Evolutionary conservation across 2,113 vertebrate genomes (phyloP).

Genomic region (Paracanthobrama guichenoti): DNA sequence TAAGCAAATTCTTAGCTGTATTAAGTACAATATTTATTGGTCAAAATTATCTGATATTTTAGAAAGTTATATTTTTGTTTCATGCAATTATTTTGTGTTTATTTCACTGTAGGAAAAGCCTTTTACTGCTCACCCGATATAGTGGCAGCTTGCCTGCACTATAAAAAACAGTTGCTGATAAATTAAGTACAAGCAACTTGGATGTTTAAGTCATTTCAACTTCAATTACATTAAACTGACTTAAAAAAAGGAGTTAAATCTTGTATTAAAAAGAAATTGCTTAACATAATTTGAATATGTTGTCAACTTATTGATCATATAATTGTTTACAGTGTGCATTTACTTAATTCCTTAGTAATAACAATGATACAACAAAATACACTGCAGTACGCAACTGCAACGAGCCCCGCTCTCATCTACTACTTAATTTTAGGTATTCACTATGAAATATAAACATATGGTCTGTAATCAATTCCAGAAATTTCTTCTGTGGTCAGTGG

Average conservation of each 20-base stretch:
- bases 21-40: not conserved
- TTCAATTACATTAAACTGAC: too few relatives aligned
- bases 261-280: too few relatives aligned
- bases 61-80: not conserved
- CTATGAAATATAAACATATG: constrained; percentile 42
- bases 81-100: not conserved
- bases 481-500: constrained; percentile 66
- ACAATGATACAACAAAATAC: too few relatives aligned
- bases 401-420: not conserved
- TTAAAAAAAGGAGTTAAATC: too few relatives aligned
- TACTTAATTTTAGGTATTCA: not conserved
- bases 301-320: too few relatives aligned
- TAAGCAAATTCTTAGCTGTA: not conserved
- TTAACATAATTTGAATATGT: too few relatives aligned
- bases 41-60: not conserved
- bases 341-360: not conserved
- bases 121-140: not conserved
- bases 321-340: too few relatives aligned
- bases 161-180: too few relatives aligned
- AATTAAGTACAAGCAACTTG: too few relatives aligned
- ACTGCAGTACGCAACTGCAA: not conserved
- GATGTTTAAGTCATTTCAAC: too few relatives aligned
- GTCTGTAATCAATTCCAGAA: constrained; percentile 39
- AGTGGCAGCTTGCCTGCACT: not conserved
- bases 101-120: not conserved